A percentile compares a stretch with the other conserved stretches of the same genome.
Conservation (phyloP, 2,113 vertebrate species). For the Ailurus styani region DNA sequence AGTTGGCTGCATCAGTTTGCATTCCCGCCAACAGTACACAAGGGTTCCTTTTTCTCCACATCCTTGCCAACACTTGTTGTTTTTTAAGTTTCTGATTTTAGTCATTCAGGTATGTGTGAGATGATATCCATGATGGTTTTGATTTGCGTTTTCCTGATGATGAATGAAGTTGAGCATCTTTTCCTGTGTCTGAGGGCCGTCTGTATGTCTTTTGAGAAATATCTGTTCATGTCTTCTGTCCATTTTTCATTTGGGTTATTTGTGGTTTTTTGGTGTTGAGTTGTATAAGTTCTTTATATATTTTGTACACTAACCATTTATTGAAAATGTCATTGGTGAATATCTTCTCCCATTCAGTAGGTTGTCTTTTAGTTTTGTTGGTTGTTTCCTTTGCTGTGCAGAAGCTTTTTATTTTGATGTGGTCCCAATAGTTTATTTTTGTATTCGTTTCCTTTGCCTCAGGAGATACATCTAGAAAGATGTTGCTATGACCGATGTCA, state of each 20-base stretch:
- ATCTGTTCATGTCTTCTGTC: neutral
- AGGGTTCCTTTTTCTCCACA: neutral
- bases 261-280: neutral
- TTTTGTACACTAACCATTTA: neutral
- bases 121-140: neutral
- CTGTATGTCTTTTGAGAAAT: neutral
- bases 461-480: neutral
- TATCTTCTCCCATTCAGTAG: neutral
- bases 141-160: neutral
- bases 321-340: neutral
- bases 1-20: neutral
- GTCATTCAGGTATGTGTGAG: neutral
- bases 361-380: neutral
- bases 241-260: neutral
- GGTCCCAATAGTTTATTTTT: neutral
- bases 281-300: neutral
- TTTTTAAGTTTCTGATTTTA: neutral
- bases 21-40: neutral
- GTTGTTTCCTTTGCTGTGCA: neutral
- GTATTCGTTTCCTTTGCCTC: neutral
- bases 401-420: neutral
- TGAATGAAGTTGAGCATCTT: neutral
- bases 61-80: neutral
- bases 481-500: neutral
- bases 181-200: neutral